Conservation (phyloP, 92 coral and sea anemone genomes). For the Paragorgia papillata region DNA sequence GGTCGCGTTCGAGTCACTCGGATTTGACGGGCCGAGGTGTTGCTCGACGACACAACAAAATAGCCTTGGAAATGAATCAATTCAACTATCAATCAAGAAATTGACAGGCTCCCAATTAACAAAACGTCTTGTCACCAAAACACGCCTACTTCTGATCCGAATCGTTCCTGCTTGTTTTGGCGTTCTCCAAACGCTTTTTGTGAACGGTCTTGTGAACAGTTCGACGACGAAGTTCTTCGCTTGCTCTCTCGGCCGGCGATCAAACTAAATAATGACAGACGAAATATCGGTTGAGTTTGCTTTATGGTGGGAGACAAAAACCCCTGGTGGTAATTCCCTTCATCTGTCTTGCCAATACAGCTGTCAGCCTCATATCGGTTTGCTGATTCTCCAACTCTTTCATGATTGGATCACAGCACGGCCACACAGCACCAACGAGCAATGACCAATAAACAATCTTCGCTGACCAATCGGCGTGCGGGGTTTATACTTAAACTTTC, state of each 20-base stretch:
- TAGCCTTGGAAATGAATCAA: slow-evolving; percentile 81
- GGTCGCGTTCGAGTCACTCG: slow-evolving; percentile 15
- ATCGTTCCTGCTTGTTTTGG: background rate
- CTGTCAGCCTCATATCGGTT: slow-evolving; percentile 22
- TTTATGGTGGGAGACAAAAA: slow-evolving; percentile 35
- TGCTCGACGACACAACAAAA: slow-evolving; percentile 40
- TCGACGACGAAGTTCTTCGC: slow-evolving; percentile 5
- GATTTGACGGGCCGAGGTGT: slow-evolving; percentile 19
- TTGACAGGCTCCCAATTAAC: slow-evolving; percentile 76
- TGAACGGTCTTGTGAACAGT: background rate
- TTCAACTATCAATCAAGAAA: slow-evolving; percentile 97
- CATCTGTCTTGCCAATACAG: slow-evolving; percentile 38
- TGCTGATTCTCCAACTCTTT: slow-evolving; percentile 22
- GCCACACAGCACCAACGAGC: slow-evolving; percentile 25
- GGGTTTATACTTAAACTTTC: slow-evolving; percentile 24
- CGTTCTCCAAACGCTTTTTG: no score
- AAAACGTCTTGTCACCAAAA: slow-evolving; percentile 38
- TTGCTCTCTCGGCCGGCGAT: slow-evolving; percentile 13
- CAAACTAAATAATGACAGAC: slow-evolving; percentile 45
- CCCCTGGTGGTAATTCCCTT: slow-evolving; percentile 44
- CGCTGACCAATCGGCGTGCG: slow-evolving; percentile 15
- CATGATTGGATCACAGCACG: slow-evolving; percentile 44
- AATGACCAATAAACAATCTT: slow-evolving; percentile 32
- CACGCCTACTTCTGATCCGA: slow-evolving; percentile 35
- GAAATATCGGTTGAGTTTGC: slow-evolving; percentile 39